phyloP scores from a whole-genome alignment of 2,888 invertebrate genomes.

The Polietes domitor region DNA sequence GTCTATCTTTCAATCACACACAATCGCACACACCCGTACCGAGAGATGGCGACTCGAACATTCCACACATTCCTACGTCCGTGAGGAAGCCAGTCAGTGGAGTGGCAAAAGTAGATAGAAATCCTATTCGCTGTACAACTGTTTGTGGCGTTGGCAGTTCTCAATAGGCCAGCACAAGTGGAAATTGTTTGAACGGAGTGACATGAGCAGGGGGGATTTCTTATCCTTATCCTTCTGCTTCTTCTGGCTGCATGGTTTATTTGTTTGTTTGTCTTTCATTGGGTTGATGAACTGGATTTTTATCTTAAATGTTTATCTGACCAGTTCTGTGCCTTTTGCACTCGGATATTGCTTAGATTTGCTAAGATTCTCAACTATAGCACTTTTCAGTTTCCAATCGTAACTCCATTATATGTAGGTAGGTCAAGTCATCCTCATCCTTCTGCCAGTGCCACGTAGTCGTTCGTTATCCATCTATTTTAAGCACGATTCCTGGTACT shows the following conservation, averaged over 20 bases:
- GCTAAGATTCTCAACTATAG: neutral
- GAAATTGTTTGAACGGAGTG: neutral
- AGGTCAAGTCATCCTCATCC: neutral
- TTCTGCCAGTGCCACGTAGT: neutral
- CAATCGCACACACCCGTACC: neutral
- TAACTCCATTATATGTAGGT: neutral
- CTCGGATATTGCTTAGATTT: constrained; percentile 19
- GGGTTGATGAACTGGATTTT: constrained; percentile 62
- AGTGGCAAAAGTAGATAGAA: constrained; percentile 17
- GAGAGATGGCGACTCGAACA: neutral
- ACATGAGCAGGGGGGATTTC: too few relatives aligned
- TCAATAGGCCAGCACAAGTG: neutral
- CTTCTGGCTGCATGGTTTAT: constrained; percentile 4
- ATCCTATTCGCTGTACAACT: neutral
- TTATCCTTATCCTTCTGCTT: neutral
- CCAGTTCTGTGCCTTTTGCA: constrained; percentile 15
- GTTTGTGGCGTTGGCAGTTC: neutral
- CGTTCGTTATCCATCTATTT: neutral
- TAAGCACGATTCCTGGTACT: neutral
- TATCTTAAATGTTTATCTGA: constrained; percentile 28
- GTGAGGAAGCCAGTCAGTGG: neutral
- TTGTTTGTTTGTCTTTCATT: constrained; percentile 47
- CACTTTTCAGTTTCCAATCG: neutral
- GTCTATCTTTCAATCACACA: constrained; percentile 63
- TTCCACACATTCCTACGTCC: neutral